Percentiles rank a stretch among this genome's conserved stretches.
Evolutionary conservation across 2,797 vertebrate species (phyloP).

Genomic region (Tympanoctomys barrerae): DNA sequence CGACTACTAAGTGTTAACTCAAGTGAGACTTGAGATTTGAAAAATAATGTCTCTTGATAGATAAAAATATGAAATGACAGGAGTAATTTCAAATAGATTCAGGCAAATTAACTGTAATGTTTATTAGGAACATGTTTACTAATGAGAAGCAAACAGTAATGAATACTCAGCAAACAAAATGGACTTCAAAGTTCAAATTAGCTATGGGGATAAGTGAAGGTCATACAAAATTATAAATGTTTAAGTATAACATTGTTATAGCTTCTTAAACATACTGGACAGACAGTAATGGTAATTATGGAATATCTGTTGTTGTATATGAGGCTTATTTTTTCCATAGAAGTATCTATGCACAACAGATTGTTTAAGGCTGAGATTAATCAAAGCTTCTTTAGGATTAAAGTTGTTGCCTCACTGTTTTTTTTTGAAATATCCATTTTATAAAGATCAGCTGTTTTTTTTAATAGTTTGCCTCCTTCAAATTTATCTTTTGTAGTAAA

Average conservation of each 20-base stretch:
- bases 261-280: neutral
- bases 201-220: neutral
- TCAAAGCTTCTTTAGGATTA: neutral
- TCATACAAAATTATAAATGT: constrained; percentile 29
- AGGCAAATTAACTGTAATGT: constrained; percentile 51
- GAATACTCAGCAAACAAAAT: constrained; percentile 47
- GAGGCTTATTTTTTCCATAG: neutral
- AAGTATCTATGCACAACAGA: neutral
- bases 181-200: constrained; percentile 23
- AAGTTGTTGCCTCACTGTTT: neutral
- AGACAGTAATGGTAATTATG: neutral
- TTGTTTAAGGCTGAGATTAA: neutral
- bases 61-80: constrained; percentile 50
- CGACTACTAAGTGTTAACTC: neutral
- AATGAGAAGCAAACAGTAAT: constrained; percentile 1
- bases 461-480: neutral
- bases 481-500: neutral
- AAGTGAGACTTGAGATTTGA: neutral
- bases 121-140: constrained; percentile 42
- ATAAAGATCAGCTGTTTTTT: neutral
- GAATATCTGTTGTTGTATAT: neutral
- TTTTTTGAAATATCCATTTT: neutral
- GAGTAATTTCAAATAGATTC: constrained; percentile 51
- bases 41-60: neutral
- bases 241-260: constrained; percentile 1